Evolutionary conservation across 2,797 vertebrate species (phyloP).

Genomic region (Leucoraja ocellata): DNA sequence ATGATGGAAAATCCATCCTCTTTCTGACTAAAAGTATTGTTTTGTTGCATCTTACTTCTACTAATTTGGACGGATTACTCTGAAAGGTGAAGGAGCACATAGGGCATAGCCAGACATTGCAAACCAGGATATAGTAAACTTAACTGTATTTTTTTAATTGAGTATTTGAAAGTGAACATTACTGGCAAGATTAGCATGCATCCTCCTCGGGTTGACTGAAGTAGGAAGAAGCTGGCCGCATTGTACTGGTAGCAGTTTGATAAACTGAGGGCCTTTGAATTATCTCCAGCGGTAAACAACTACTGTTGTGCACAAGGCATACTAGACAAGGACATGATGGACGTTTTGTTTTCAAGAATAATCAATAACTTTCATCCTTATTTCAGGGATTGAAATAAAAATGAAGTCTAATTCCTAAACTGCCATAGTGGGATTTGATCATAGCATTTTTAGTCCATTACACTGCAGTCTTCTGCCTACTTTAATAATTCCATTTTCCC

Average conservation of each 20-base stretch:
- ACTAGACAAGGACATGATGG: not conserved
- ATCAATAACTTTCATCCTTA: not conserved
- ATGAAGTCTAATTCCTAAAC: not conserved
- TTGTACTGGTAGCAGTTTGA: not conserved
- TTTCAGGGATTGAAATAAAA: not conserved
- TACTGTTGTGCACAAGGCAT: not conserved
- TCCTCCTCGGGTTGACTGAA: not conserved
- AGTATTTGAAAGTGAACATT: not conserved
- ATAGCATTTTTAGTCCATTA: not conserved
- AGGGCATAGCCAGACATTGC: not conserved
- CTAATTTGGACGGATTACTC: not conserved
- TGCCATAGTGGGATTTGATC: not conserved
- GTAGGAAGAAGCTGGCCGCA: not conserved
- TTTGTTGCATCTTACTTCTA: not conserved
- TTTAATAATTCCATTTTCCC: not conserved
- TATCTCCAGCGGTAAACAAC: not conserved
- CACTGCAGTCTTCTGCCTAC: not conserved
- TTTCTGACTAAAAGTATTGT: slow-evolving; percentile 9
- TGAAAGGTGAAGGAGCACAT: not conserved
- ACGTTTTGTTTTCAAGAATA: not conserved
- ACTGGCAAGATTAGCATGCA: not conserved
- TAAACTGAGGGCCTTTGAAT: not conserved
- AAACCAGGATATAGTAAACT: not conserved
- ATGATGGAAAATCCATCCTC: not conserved
- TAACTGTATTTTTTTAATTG: not conserved